phyloP scores from a whole-genome alignment of 2,888 invertebrate species.

The Tromatobia lineatoria region DNA sequence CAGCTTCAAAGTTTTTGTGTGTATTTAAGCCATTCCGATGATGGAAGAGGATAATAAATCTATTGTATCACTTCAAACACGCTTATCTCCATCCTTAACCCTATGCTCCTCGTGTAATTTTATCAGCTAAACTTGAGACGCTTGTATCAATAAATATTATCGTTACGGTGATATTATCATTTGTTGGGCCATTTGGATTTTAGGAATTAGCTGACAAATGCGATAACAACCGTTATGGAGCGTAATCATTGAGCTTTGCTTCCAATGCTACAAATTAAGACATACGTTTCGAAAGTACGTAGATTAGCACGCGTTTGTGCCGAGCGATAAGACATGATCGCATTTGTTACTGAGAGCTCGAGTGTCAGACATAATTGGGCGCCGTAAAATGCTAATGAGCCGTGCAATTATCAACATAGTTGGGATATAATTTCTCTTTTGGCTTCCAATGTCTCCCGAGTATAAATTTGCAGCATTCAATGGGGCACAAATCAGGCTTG shows the following conservation, averaged over 20 bases:
- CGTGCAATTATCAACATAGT: neutral
- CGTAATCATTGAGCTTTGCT: neutral
- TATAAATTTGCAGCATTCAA: too few species aligned
- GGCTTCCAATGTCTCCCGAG: too few species aligned
- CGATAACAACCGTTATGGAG: neutral
- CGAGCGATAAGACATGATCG: neutral
- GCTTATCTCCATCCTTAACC: conserved; percentile 10
- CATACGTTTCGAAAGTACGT: neutral
- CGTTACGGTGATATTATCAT: neutral
- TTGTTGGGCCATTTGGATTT: neutral
- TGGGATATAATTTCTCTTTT: neutral
- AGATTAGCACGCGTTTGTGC: neutral
- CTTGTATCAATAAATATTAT: conserved; percentile 22
- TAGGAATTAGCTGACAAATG: neutral
- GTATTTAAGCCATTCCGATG: neutral
- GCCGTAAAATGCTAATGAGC: neutral
- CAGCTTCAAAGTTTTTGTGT: neutral
- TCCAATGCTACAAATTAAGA: neutral
- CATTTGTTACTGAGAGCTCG: neutral
- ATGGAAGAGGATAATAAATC: neutral
- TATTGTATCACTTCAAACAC: neutral
- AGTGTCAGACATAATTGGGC: neutral
- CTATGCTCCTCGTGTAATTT: neutral
- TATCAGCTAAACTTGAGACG: conserved; percentile 5
- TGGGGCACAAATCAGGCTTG: too few species aligned